These are phyloP conservation scores for Poliocrania exsul DNA, from an alignment of 2,797 vertebrate genomes.

Conservation along the genomic window DNA sequence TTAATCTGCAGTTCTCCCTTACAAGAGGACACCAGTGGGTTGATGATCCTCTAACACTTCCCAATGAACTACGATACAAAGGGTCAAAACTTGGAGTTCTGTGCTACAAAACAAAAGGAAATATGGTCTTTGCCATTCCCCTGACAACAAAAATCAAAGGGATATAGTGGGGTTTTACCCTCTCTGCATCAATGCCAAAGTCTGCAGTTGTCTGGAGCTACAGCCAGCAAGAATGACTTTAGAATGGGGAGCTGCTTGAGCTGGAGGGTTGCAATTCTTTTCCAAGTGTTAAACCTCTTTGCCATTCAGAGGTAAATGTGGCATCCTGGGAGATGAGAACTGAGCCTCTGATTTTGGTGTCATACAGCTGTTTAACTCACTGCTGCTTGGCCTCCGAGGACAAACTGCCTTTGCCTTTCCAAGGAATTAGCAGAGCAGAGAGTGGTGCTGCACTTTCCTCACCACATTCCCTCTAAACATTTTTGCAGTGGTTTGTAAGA, in stretches of 20 bases:
- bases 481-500: neutral
- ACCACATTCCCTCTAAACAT: neutral
- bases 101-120: neutral
- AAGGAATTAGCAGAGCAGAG: neutral
- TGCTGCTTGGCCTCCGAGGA: neutral
- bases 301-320: neutral
- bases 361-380: neutral
- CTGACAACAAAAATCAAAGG: neutral
- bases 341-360: neutral
- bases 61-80: neutral
- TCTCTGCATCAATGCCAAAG: neutral
- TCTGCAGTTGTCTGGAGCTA: neutral
- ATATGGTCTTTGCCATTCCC: neutral
- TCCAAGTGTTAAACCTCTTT: neutral
- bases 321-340: neutral
- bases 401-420: neutral
- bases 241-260: neutral
- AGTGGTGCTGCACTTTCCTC: neutral
- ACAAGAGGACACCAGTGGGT: neutral
- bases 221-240: neutral
- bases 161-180: neutral
- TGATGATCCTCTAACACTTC: neutral
- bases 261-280: neutral
- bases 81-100: neutral
- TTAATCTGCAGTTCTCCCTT: neutral